phyloP scores from a whole-genome alignment of 2,888 invertebrate species.

The Gari tellinella region DNA sequence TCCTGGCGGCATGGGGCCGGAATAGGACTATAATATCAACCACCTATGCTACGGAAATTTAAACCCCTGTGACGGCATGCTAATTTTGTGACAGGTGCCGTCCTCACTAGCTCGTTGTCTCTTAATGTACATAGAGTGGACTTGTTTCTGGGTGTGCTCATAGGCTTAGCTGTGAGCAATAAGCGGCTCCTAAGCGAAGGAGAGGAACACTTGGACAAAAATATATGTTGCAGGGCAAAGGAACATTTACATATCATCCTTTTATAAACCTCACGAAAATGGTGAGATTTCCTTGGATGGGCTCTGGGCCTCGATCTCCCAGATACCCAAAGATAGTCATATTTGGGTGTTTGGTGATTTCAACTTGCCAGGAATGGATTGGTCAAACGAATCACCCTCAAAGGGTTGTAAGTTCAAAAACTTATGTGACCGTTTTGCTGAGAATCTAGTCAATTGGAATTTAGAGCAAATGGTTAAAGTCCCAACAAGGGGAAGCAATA shows the following conservation, averaged over 20 bases:
- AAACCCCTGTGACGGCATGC: too few relatives aligned
- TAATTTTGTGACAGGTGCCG: too few relatives aligned
- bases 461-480: slow-evolving; percentile 4
- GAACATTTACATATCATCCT: neutral
- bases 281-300: slow-evolving; percentile 5
- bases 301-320: slow-evolving; percentile 3
- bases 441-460: neutral
- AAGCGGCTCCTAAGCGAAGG: neutral
- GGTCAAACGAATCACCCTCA: neutral
- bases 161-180: slow-evolving; percentile 15
- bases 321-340: slow-evolving; percentile 12
- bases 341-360: slow-evolving; percentile 18
- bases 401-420: neutral
- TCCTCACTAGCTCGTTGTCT: too few relatives aligned
- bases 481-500: slow-evolving; percentile 15
- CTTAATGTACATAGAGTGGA: too few relatives aligned
- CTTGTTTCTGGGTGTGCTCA: slow-evolving; percentile 1
- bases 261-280: slow-evolving; percentile 22
- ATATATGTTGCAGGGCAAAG: neutral
- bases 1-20: too few relatives aligned
- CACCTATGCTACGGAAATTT: too few relatives aligned
- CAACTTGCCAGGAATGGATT: slow-evolving; percentile 16
- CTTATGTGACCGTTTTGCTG: neutral
- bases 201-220: slow-evolving; percentile 16
- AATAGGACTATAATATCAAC: too few relatives aligned